Percentiles rank a stretch among this genome's conserved stretches.
phyloP scores from a whole-genome alignment of 2,888 invertebrate genomes.

The Ornithoptera priamus region DNA sequence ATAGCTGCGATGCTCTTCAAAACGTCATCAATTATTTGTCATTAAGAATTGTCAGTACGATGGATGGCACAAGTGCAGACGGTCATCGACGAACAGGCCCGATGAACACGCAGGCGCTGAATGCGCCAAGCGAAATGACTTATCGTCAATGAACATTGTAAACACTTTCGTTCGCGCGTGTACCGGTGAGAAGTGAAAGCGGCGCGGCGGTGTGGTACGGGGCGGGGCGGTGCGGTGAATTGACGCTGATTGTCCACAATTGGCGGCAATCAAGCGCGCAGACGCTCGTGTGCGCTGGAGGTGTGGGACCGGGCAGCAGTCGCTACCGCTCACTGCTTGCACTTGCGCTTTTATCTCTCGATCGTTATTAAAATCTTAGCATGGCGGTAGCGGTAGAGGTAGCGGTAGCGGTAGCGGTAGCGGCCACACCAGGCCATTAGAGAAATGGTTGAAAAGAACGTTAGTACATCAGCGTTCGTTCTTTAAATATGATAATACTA shows the following conservation, averaged over 20 bases:
- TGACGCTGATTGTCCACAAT: conserved; percentile 75
- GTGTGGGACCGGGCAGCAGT: conserved; percentile 21
- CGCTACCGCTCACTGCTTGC: conserved; percentile 6
- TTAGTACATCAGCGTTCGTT: no score
- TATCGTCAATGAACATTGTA: neutral
- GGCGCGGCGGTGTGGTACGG: conserved; percentile 30
- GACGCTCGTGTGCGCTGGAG: conserved; percentile 37
- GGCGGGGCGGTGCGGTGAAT: conserved; percentile 53
- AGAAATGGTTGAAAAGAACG: no score
- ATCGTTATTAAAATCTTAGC: neutral
- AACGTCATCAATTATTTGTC: no score
- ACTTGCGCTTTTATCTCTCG: conserved; percentile 3
- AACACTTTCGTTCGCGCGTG: conserved; percentile 41
- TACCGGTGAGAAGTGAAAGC: conserved; percentile 77
- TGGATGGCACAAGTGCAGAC: no score
- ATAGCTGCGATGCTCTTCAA: no score
- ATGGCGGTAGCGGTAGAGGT: no score
- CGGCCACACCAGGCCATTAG: no score
- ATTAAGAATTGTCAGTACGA: no score
- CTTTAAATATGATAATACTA: no score
- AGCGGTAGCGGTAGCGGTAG: no score
- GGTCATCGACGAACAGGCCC: no score
- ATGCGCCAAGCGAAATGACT: neutral
- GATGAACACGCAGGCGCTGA: no score
- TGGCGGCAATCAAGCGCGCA: conserved; percentile 61